Percentiles rank a stretch among this genome's conserved stretches.
phyloP scores from a whole-genome alignment of 1,140 invertebrate species.

The Homarus americanus region DNA sequence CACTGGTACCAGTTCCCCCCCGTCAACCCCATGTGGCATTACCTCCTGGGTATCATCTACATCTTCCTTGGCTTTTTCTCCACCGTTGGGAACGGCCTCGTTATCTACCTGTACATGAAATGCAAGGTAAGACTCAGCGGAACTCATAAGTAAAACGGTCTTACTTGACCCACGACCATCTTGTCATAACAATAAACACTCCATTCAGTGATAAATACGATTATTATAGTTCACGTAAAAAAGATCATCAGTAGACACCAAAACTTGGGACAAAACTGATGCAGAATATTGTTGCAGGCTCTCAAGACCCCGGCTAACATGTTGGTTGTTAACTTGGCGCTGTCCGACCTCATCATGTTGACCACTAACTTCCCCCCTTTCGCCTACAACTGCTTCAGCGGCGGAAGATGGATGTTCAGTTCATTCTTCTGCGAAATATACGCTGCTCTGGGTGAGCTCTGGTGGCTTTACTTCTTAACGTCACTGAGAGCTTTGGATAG shows the following conservation, averaged over 20 bases:
- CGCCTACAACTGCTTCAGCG: conserved; percentile 88
- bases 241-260: no score
- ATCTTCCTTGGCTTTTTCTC: conserved; percentile 77
- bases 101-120: conserved; percentile 89
- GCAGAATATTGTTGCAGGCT: conserved; percentile 77
- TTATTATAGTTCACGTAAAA: no score
- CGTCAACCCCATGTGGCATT: no score
- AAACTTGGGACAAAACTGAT: not conserved
- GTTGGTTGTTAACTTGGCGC: conserved; percentile 90
- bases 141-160: no score
- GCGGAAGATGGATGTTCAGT: conserved; percentile 78
- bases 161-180: no score
- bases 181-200: no score
- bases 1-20: conserved; percentile 77
- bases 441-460: conserved; percentile 82
- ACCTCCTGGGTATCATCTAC: conserved; percentile 79
- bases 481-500: no score
- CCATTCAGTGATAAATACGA: no score
- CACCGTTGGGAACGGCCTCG: conserved; percentile 87
- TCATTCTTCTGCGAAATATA: conserved; percentile 90
- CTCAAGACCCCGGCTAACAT: conserved; percentile 91
- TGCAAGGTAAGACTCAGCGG: conserved; percentile 80
- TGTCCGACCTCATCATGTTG: conserved; percentile 90
- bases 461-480: no score
- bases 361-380: conserved; percentile 84